These are phyloP conservation scores for Phrynocephalus forsythii DNA, from an alignment of 2,797 vertebrate species.

Conservation along the genomic window DNA sequence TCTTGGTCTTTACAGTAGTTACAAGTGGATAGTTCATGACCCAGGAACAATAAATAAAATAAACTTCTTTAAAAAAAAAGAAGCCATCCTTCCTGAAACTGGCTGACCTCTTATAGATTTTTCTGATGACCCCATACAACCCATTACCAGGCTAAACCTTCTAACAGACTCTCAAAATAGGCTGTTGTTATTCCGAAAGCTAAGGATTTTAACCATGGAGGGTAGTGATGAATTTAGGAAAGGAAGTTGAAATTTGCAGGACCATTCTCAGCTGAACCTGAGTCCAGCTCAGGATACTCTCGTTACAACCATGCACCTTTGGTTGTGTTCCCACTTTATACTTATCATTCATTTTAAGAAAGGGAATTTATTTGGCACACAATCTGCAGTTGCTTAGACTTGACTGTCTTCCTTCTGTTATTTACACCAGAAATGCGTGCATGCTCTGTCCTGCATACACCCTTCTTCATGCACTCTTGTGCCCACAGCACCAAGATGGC, in stretches of 20 bases:
- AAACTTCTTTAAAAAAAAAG: constrained; percentile 29
- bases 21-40: constrained; percentile 52
- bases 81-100: constrained; percentile 31
- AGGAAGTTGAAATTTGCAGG: neutral
- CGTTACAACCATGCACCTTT: neutral
- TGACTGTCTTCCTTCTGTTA: too few species aligned
- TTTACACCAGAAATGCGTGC: too few species aligned
- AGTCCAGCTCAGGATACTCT: neutral
- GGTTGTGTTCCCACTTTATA: neutral
- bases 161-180: neutral
- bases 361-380: too few species aligned
- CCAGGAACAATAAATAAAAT: constrained; percentile 49
- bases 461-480: too few species aligned
- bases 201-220: neutral
- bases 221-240: neutral
- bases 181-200: neutral
- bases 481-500: too few species aligned
- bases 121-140: constrained; percentile 12
- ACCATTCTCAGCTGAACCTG: neutral
- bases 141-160: neutral
- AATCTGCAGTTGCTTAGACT: too few species aligned
- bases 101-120: constrained; percentile 28
- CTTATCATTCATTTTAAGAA: too few species aligned
- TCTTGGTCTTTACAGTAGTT: constrained; percentile 52
- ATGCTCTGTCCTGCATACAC: too few species aligned